Conservation (phyloP, 2,888 invertebrate genomes). For the Meta bourneti region DNA sequence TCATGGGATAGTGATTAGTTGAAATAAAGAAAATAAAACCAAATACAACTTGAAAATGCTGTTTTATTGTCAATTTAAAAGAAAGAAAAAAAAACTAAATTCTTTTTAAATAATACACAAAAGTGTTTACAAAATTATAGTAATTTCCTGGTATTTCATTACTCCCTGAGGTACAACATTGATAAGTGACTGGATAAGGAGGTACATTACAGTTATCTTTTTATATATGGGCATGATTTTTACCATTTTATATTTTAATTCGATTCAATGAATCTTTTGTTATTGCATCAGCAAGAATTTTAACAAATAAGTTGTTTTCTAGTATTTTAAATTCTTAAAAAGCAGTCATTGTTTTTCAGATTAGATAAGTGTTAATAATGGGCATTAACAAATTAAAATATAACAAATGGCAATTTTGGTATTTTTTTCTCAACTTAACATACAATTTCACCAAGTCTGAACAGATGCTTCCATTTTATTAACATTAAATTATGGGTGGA, state of each 20-base stretch:
- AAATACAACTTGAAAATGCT: neutral
- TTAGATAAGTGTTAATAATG: too few relatives aligned
- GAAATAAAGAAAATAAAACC: neutral
- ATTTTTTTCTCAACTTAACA: neutral
- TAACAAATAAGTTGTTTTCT: too few relatives aligned
- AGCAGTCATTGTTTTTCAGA: too few relatives aligned
- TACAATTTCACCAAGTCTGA: neutral
- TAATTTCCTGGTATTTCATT: neutral
- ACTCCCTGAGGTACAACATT: neutral
- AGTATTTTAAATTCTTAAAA: too few relatives aligned
- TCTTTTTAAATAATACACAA: neutral
- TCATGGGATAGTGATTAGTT: neutral
- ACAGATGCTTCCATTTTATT: neutral
- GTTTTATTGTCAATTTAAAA: neutral
- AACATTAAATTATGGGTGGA: conserved; percentile 20
- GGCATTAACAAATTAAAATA: too few relatives aligned
- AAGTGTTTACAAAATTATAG: neutral
- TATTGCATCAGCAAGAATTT: too few relatives aligned
- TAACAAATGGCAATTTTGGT: too few relatives aligned
- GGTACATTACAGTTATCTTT: too few relatives aligned
- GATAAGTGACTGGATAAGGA: neutral
- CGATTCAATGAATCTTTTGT: too few relatives aligned
- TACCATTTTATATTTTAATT: too few relatives aligned
- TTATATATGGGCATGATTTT: too few relatives aligned
- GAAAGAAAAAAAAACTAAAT: neutral